These are phyloP conservation scores for Amphipyra berbera DNA, from an alignment of 2,888 invertebrate genomes.

Conservation along the genomic window DNA sequence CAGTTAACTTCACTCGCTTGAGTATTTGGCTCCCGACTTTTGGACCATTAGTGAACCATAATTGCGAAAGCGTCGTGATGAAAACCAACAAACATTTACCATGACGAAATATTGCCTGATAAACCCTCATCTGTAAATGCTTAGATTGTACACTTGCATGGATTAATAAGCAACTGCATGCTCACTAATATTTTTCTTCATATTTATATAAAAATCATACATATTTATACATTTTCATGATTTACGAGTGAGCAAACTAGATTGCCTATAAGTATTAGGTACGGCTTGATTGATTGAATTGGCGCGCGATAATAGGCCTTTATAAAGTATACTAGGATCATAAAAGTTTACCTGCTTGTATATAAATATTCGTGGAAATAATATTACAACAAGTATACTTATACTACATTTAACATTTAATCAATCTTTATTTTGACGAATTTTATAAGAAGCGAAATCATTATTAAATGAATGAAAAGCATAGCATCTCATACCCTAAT, in stretches of 20 bases:
- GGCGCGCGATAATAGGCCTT: conserved; percentile 13
- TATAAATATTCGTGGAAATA: conserved; percentile 1
- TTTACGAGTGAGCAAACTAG: conserved; percentile 41
- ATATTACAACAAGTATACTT: background rate
- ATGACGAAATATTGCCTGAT: too few species aligned
- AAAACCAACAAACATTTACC: too few species aligned
- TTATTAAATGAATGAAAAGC: too few species aligned
- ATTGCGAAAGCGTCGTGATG: too few species aligned
- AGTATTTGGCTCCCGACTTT: too few species aligned
- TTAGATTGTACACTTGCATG: too few species aligned
- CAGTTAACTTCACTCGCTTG: too few species aligned
- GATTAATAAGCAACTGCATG: background rate
- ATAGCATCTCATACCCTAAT: too few species aligned
- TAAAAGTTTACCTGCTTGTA: conserved; percentile 8
- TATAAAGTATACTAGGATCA: conserved; percentile 9
- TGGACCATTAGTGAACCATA: too few species aligned
- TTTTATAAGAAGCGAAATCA: too few species aligned
- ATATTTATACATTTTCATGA: conserved; percentile 37
- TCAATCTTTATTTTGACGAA: background rate
- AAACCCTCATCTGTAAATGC: too few species aligned
- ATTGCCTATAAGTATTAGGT: conserved; percentile 25
- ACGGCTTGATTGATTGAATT: conserved; percentile 42
- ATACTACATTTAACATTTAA: background rate
- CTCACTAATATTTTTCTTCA: background rate
- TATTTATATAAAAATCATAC: conserved; percentile 23